Base-by-base conservation (phyloP, 2,797 vertebrate species). In the Rhinophrynus dorsalis region DNA sequence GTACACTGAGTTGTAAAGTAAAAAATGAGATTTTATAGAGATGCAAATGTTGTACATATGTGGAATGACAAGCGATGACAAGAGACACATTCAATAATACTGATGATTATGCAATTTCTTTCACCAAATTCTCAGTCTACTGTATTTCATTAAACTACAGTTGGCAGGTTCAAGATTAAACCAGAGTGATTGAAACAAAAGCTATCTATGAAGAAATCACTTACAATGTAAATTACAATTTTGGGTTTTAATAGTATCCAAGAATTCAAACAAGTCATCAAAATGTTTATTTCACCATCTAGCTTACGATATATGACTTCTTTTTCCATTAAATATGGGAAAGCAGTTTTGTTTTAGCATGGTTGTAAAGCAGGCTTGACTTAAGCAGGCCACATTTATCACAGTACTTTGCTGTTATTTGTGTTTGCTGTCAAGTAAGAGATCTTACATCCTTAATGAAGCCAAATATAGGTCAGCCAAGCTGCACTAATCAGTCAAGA, bases 1-100 rank as follows among this genome's bases (percentile, higher is more conserved):
- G n/a, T 64, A 32, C 0, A 4, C 50, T 67, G 67, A 79, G 18
- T 26, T 72, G 33, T 69, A 27, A 74, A 74, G 74, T 47, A 81
- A 73, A 77, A 72, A 3, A 2, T 20, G 61, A 79, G 63, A 78
- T 76, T 74, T 74, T 84, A 77, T 61, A 70, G 63, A 66, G 74
- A 55, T 72, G 51, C 45, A 78, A 65, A 75, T 77, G 68, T 76
- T 62, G 75, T 72, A 77, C 58, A 75, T 38, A 76, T 27, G n/a
- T 51, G 75, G 58, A 67, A 54, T 79, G 66, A 80, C 61, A 74
- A 62, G 52, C 13, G 12, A 74, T 65, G 72, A 76, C 75, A 79
- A 74, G 67, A 75, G 60, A 75, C 56, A 56, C 42, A 67, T 73
- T 59, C 29, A 11, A 74, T 67, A 55, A 61, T 67, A 57, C 72